Evolutionary conservation across 1,140 invertebrate species (phyloP), one percentile per base, ranked within the genome.

Genomic region (Triops cancriformis): DNA sequence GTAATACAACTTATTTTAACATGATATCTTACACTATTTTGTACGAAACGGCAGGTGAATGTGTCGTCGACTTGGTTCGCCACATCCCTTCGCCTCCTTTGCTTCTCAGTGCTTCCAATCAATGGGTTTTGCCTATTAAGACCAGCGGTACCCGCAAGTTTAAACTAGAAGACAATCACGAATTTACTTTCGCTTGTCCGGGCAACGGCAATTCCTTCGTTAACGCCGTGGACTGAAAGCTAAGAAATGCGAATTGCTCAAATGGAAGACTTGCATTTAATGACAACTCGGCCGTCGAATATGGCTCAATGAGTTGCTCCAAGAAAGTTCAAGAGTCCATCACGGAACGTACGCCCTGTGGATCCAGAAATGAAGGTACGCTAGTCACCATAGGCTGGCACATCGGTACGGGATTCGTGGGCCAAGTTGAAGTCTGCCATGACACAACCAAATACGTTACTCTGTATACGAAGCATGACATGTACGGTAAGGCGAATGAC

Each of bases 121-220:
- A 41, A 6, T 26, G 75, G 2, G 42, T 79, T 26, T n/a, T 76
- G 72, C 78, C 78, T 26, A 51, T 37, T 76, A 27, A n/a, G n/a
- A n/a, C n/a, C n/a, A 51, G 72, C 0, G 75, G 75, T 27, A 37
- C 78, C 42, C 75, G 78, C 27, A 31, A 72, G 9, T 27, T 79
- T 5, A 37, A 72, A 1, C 45, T 79, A 27, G 37, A 14, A 14
- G 10, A 12, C 11, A 74, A 51, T 42, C 74, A 79, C 26, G 26
- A 72, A 12, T 31, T 79, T 27, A 77, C 78, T 37, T 43, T 79
- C 27, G 74, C 74, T 41, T 79, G 78, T 45, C 41, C 74, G 26
- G 78, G 78, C 23, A 73, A n/a, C 12, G 42, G 75, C 6, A 77
- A 79, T 45, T 78, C 28, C 75, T 43, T 79, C 12, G 51, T 26